A percentile compares a stretch with the other conserved stretches of the same genome.
Conservation (phyloP, 2,888 invertebrate species). For the Drosophila mercatorum region DNA sequence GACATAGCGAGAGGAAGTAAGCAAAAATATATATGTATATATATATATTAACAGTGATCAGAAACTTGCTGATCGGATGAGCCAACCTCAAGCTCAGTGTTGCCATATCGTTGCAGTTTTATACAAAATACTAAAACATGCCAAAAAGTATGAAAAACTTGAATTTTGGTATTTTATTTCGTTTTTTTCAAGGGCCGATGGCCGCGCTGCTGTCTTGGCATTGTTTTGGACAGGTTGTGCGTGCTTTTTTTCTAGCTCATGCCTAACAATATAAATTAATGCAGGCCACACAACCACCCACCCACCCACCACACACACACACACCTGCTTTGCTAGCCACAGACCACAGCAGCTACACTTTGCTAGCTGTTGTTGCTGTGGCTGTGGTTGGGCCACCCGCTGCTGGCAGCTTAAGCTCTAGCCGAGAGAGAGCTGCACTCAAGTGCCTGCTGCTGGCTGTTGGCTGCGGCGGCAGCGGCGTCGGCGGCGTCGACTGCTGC, state of each 20-base stretch:
- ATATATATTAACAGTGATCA: background rate
- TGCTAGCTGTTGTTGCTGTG: slow-evolving; percentile 41
- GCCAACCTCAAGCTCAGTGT: background rate
- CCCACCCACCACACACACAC: slow-evolving; percentile 12
- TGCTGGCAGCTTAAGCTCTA: slow-evolving; percentile 25
- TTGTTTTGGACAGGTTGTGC: slow-evolving; percentile 67
- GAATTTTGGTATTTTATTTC: background rate
- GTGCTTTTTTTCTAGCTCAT: slow-evolving; percentile 78
- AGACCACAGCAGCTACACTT: slow-evolving; percentile 61
- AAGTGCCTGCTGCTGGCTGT: slow-evolving; percentile 56
- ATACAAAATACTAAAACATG: slow-evolving; percentile 1
- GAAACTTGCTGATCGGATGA: no score
- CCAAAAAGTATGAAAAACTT: slow-evolving; percentile 4
- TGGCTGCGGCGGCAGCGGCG: slow-evolving; percentile 43
- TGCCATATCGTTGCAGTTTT: slow-evolving; percentile 7
- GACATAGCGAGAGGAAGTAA: background rate
- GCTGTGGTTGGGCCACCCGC: slow-evolving; percentile 53
- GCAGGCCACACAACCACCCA: slow-evolving; percentile 47
- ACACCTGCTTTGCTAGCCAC: slow-evolving; percentile 62
- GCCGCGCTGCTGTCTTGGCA: background rate
- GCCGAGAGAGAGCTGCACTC: slow-evolving; percentile 54
- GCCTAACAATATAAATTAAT: slow-evolving; percentile 76
- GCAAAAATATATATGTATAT: background rate
- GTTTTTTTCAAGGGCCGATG: slow-evolving; percentile 27
- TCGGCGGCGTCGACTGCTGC: slow-evolving; percentile 55